These are phyloP conservation scores for Vulpes vulpes DNA, from an alignment of 2,113 vertebrate genomes.

Conservation along the genomic window DNA sequence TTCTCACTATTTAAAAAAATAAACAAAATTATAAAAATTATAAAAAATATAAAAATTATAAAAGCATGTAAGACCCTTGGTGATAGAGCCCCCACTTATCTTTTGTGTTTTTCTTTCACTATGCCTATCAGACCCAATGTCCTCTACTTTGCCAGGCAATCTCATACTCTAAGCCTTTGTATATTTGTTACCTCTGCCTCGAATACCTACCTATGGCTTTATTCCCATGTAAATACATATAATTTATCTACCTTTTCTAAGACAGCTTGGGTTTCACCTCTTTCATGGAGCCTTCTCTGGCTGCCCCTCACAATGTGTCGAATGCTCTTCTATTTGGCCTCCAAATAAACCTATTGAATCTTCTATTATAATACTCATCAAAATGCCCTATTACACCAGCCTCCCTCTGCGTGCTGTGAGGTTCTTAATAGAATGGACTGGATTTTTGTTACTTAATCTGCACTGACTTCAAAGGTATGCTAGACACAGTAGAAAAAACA, in stretches of 20 bases:
- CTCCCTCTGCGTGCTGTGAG: neutral
- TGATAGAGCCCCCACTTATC: neutral
- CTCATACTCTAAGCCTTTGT: neutral
- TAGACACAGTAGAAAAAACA: neutral
- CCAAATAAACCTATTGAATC: neutral
- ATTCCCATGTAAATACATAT: neutral
- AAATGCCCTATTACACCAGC: neutral
- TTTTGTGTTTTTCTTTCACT: neutral
- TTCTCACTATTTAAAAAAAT: neutral
- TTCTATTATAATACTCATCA: neutral
- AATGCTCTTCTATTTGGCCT: neutral
- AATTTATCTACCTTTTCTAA: neutral
- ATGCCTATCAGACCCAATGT: fast-evolving
- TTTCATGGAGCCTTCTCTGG: neutral
- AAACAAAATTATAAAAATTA: neutral
- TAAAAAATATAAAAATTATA: no score
- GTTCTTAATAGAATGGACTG: neutral
- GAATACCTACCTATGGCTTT: neutral
- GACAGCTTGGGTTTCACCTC: neutral
- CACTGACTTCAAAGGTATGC: neutral
- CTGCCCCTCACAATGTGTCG: neutral
- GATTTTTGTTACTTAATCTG: neutral
- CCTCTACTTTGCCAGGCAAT: neutral
- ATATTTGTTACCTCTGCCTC: neutral
- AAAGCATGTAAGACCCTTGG: neutral